These are phyloP conservation scores for Chaetodon trifascialis DNA, from an alignment of 2,113 vertebrate species.

Conservation along the genomic window DNA sequence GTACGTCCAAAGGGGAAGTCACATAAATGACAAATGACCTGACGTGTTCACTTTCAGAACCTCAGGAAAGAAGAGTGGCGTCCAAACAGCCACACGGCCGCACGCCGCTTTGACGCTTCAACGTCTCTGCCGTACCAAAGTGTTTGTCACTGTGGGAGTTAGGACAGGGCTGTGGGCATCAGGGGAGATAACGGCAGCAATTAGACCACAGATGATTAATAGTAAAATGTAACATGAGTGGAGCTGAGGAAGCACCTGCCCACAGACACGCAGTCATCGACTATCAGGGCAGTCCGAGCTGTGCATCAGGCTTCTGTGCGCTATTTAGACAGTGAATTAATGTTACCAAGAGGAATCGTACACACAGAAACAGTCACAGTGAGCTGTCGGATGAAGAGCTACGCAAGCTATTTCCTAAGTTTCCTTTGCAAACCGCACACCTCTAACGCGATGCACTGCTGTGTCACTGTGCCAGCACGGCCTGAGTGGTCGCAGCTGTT, in stretches of 20 bases:
- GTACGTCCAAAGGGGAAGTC: not conserved
- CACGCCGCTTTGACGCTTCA: not conserved
- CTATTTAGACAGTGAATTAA: too few relatives aligned
- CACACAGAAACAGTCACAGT: too few relatives aligned
- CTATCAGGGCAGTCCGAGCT: not conserved
- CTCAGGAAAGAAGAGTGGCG: not conserved
- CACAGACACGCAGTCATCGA: not conserved
- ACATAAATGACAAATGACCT: not conserved
- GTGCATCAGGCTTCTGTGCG: not conserved
- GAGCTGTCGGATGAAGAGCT: too few relatives aligned
- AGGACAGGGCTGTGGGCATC: constrained; percentile 1
- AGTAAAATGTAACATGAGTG: not conserved
- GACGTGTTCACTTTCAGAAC: not conserved
- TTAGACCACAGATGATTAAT: not conserved
- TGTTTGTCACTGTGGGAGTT: constrained; percentile 6
- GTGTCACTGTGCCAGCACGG: not conserved
- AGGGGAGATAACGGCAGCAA: not conserved
- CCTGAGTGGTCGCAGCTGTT: not conserved
- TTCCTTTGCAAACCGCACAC: too few relatives aligned
- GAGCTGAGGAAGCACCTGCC: not conserved
- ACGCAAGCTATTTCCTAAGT: too few relatives aligned
- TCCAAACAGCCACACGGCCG: not conserved
- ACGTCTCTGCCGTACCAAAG: constrained; percentile 11
- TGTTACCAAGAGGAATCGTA: too few relatives aligned
- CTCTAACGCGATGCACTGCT: too few relatives aligned